Evolutionary conservation across 2,113 vertebrate genomes (phyloP).

Genomic region (Rhinolophus ferrumequinum): DNA sequence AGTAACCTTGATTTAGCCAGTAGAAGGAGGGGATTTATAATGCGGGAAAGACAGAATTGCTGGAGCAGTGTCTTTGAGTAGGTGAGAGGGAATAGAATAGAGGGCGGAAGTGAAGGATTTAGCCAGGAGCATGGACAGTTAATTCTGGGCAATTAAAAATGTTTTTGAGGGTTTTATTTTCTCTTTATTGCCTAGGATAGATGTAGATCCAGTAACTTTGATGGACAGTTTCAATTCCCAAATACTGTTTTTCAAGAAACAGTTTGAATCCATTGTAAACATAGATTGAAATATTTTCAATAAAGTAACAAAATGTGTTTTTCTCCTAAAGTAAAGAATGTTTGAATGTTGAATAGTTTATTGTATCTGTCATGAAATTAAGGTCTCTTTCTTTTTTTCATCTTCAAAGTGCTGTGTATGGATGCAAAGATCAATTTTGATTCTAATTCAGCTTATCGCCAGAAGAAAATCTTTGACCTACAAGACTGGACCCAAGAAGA

Average conservation of each 20-base stretch:
- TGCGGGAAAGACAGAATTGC: neutral
- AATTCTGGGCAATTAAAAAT: conserved; percentile 33
- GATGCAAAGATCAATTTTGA: conserved; percentile 99
- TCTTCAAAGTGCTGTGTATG: conserved; percentile 96
- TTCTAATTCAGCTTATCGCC: conserved; percentile 95
- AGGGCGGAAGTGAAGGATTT: neutral
- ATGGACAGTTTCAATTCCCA: conserved; percentile 26
- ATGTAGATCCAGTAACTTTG: neutral
- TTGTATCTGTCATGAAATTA: conserved; percentile 49
- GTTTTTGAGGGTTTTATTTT: neutral
- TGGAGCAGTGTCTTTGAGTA: neutral
- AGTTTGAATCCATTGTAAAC: conserved; percentile 42
- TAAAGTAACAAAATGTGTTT: conserved; percentile 13
- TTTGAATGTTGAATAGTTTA: neutral
- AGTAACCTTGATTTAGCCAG: neutral
- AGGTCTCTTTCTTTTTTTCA: neutral
- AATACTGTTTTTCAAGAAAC: neutral
- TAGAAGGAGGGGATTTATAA: neutral
- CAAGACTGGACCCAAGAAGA: conserved; percentile 99
- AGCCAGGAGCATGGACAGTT: neutral
- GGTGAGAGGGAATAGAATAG: neutral
- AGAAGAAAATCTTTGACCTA: conserved; percentile 94
- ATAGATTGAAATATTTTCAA: conserved; percentile 49
- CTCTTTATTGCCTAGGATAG: neutral
- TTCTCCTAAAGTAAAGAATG: neutral